Evolutionary conservation across 2,797 vertebrate species (phyloP), one percentile per base, ranked within the genome.

Genomic region (Rhyacichthys aspro): DNA sequence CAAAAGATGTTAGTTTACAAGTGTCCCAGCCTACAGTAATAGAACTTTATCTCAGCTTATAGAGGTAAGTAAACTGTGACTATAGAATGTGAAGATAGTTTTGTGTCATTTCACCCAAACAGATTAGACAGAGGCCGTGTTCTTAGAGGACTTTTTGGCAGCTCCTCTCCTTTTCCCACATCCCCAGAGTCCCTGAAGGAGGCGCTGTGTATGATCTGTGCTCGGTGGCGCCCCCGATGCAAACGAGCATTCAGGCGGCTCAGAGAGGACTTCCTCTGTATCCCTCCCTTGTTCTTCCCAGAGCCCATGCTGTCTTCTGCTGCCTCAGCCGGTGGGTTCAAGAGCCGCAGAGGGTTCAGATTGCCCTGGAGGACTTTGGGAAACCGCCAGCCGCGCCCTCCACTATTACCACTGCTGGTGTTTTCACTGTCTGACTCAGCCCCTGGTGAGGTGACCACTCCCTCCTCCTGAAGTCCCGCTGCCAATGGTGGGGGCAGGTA

Each of bases 131-230:
- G 91, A 0, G 97, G 97, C 72, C 97, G 92, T 58, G 94, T 90
- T 76, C 94, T 93, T 58, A 94, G 86, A 0, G 96, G 94, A 0
- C 91, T 93, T 82, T 90, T 92, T 49, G 93, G 66, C 1, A 91
- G 43, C 6, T 90, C 90, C 2, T 94, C 93, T 19, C 88, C 93
- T 2, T 93, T 90, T 0, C 93, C 92, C 16, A 92, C 90, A 61
- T 94, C 94, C 3, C 90, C 94, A 0, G 91, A 83, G 59, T 94
- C 94, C 45, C 92, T 89, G 72, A 96, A 94, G 3, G 94, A 94
- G 0, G 94, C 93, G 66, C 93, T 96, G 88, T 98, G 97, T 78
- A 98, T 95, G 79, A 98, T 97, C 85, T 98, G 97, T 45, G 96
- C 95, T 74, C 93, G 89, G 84, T 96, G 96, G 50, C 95, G 92